Evolutionary conservation across 2,797 vertebrate species (phyloP).

Genomic region (Sylvilagus floridanus): DNA sequence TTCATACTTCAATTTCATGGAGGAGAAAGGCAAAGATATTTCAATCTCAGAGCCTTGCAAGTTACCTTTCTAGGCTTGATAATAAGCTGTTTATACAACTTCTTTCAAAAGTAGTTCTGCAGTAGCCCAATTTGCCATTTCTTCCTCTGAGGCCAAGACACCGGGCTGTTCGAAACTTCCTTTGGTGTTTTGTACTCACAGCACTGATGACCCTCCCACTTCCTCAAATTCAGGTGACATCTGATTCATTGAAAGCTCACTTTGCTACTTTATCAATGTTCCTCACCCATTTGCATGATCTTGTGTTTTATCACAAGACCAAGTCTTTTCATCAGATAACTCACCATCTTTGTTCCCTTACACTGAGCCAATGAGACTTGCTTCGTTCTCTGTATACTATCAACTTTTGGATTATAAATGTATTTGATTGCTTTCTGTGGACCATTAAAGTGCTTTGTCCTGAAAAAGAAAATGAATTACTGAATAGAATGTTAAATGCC

Average conservation of each 20-base stretch:
- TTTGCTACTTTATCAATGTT: slow-evolving; percentile 47
- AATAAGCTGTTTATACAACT: neutral
- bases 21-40: neutral
- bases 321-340: slow-evolving; percentile 49
- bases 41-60: neutral
- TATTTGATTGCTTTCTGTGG: neutral
- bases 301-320: slow-evolving; percentile 33
- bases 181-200: slow-evolving; percentile 16
- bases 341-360: slow-evolving; percentile 18
- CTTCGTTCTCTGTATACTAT: slow-evolving; percentile 13
- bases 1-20: neutral
- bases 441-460: slow-evolving; percentile 45
- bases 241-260: slow-evolving; percentile 67
- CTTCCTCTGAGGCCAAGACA: slow-evolving; percentile 23
- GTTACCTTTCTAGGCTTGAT: neutral
- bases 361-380: accelerated
- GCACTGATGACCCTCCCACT: neutral
- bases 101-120: accelerated
- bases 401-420: slow-evolving; percentile 16
- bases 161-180: slow-evolving; percentile 13
- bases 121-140: slow-evolving; percentile 3
- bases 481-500: neutral
- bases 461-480: slow-evolving; percentile 34
- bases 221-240: slow-evolving; percentile 10
- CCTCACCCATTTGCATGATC: neutral